Evolutionary conservation across 2,113 vertebrate species (phyloP), one percentile per base, ranked within the genome.

Genomic region (Struthio camelus): DNA sequence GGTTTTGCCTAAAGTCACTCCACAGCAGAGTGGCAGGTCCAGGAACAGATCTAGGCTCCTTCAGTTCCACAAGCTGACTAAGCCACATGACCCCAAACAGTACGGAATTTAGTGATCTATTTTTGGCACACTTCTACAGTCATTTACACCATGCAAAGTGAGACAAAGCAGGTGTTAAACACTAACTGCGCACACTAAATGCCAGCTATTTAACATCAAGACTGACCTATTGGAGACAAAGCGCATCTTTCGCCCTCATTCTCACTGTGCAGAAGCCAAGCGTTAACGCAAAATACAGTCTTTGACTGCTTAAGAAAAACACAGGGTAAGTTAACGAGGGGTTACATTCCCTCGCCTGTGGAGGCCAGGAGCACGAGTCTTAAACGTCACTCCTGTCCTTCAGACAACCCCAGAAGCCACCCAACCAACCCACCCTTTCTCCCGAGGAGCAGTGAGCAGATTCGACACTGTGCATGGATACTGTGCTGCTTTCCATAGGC

Each of bases 391-490:
- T 1, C 4, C 4, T 1, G 8, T 16, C 73, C 82, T 24, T 34
- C 50, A 2, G 76, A 6, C 16, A 23, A n/a, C 3, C 42, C 44
- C 79, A 46, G 30, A 34, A 17, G 66, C 30, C 51, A 30, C 7
- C 44, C 65, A 67, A 23, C n/a, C 65, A 64, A 20, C 36, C 40
- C 69, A 22, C 32, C 80, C 72, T 8, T 18, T 4, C 17, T 27
- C 32, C 50, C 4, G 0, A 23, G 50, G 73, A 22, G 25, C n/a
- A 18, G 2, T 0, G 3, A 32, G 76, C 10, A 28, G 38, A 24
- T 2, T 22, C 0, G 3, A 8, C 1, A 30, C 61, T 2, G 7
- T 0, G 25, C 24, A 1, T 1, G 6, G 54, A 51, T 30, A 1
- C 50, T 1, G 32, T 2, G 9, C 72, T 66, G 51, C 13, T 0